These are phyloP conservation scores for Coptodon rendalli DNA, from an alignment of 2,113 vertebrate species.

Conservation along the genomic window DNA sequence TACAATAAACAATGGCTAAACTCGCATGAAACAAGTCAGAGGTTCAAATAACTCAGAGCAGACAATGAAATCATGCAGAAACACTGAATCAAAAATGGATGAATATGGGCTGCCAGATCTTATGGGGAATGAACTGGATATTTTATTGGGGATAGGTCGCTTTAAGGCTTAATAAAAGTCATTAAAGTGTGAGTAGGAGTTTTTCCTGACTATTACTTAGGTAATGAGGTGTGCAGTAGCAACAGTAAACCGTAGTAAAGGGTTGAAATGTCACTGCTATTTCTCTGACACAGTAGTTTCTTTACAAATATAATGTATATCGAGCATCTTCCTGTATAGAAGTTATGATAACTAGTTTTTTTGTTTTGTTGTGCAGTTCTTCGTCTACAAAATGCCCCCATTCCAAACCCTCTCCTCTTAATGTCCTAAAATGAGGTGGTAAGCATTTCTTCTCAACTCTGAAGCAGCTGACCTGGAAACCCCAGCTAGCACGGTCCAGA, in stretches of 20 bases:
- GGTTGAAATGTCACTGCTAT: background rate
- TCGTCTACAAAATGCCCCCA: background rate
- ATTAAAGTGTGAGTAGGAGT: slow-evolving; percentile 44
- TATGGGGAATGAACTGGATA: background rate
- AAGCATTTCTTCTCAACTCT: slow-evolving; percentile 8
- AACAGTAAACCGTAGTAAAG: background rate
- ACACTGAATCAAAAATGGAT: background rate
- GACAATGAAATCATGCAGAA: background rate
- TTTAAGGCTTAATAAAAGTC: background rate
- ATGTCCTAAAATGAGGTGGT: slow-evolving; percentile 8
- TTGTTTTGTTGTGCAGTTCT: background rate
- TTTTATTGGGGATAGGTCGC: background rate
- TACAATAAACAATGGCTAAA: slow-evolving; percentile 6
- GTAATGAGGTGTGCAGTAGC: slow-evolving; percentile 22
- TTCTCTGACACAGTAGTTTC: background rate
- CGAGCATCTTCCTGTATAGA: background rate
- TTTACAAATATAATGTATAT: background rate
- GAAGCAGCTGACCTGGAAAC: slow-evolving; percentile 51
- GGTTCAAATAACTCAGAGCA: background rate
- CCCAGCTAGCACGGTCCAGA: background rate
- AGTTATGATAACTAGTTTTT: background rate
- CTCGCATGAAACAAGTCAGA: background rate
- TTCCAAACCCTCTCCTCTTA: background rate
- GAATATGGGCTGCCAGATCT: background rate
- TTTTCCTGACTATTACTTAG: slow-evolving; percentile 11